Evolutionary conservation across 2,113 vertebrate genomes (phyloP).

Genomic region (Heterochromis multidens): DNA sequence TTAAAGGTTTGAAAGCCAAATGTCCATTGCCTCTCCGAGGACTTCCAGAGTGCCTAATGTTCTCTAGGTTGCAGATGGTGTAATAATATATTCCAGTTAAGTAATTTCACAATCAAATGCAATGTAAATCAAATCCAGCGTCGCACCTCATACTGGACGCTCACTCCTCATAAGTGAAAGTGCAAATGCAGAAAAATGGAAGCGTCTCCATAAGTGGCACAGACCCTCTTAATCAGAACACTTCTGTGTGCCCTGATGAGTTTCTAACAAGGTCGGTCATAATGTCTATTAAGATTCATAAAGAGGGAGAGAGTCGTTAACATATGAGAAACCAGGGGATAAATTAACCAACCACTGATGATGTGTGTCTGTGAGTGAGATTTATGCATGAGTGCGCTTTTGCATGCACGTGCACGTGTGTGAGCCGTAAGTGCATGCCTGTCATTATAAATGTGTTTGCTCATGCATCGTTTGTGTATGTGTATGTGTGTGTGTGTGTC

Average conservation of each 20-base stretch:
- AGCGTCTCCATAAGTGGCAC: neutral
- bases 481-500: neutral
- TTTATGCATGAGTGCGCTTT: constrained; percentile 11
- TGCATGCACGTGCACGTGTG: neutral
- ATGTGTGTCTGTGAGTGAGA: constrained; percentile 10
- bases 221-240: neutral
- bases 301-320: constrained; percentile 1
- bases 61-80: constrained; percentile 15
- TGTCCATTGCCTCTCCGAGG: neutral
- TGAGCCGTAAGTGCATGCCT: constrained; percentile 24
- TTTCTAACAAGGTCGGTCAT: constrained; percentile 17
- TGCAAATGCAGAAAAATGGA: neutral
- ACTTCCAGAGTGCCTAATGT: neutral
- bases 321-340: neutral
- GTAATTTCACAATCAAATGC: constrained; percentile 2
- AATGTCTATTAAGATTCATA: neutral
- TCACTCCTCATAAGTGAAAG: neutral
- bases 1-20: constrained; percentile 14
- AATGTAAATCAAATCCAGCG: neutral
- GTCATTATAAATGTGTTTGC: constrained; percentile 14
- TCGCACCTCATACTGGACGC: neutral
- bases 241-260: constrained; percentile 16
- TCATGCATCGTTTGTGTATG: neutral
- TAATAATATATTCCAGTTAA: neutral
- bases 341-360: constrained; percentile 10